Evolutionary conservation across 1,140 invertebrate species (phyloP).

Genomic region (Hyles euphorbiae): DNA sequence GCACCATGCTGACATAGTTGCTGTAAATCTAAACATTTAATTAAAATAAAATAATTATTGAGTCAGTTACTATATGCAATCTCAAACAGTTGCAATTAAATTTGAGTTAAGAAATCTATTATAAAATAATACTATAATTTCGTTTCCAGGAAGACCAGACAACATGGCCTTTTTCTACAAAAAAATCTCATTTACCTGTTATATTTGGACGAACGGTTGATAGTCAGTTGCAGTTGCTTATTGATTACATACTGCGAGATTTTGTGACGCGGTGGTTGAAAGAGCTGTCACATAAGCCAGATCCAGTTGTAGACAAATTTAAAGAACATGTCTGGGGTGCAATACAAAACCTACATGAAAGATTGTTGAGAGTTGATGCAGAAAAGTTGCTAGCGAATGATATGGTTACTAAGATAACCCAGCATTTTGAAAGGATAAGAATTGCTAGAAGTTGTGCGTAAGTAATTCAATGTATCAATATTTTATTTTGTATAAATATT

Average conservation of each 20-base stretch:
- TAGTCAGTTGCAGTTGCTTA: constrained; percentile 86
- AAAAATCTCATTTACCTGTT: constrained; percentile 78
- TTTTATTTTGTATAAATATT: too few species aligned
- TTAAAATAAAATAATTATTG: background rate
- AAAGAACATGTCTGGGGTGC: constrained; percentile 90
- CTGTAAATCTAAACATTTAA: background rate
- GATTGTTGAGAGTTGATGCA: constrained; percentile 84
- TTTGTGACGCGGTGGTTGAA: constrained; percentile 86
- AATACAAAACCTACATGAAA: constrained; percentile 82
- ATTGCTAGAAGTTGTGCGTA: constrained; percentile 84
- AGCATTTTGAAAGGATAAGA: constrained; percentile 91
- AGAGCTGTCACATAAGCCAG: constrained; percentile 78
- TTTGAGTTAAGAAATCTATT: background rate
- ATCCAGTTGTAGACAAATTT: constrained; percentile 78
- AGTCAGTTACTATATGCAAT: too few species aligned
- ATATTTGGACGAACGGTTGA: constrained; percentile 89
- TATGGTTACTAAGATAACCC: constrained; percentile 86
- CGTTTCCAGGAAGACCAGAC: constrained; percentile 53
- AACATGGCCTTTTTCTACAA: constrained; percentile 47
- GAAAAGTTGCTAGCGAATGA: constrained; percentile 89
- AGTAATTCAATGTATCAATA: constrained; percentile 49
- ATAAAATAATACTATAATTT: constrained; percentile 9
- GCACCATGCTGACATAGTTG: too few species aligned
- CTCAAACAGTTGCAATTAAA: too few species aligned
- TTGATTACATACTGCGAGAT: constrained; percentile 87